Base-by-base conservation (phyloP, 64 coral and sea anemone genomes). In the Stylophora pistillata region DNA sequence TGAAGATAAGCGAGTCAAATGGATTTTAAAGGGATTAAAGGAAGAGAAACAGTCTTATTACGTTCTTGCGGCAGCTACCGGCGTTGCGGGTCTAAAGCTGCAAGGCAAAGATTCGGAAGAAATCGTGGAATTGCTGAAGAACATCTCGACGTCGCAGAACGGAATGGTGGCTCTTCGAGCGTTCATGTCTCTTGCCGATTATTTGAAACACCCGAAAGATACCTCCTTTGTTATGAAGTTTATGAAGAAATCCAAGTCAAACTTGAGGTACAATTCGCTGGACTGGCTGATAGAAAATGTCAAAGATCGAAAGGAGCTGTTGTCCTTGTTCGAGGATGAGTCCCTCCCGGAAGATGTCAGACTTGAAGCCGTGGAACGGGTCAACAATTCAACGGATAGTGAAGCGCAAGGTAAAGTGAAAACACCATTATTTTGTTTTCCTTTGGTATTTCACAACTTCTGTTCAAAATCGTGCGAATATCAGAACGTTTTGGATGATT, bases 231-330 rank as follows among this genome's bases (percentile, higher is more conserved):
- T 99, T 73, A 23, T 99, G 31, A 92, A 92, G 82, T 99, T 99
- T 77, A 93, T 99, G 90, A 77, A 95, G 88, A 95, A 95, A 74
- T 87, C 90, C 18, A 90, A 99, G 71, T 99, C 97, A 30, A 95
- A 89, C 81, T 82, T 99, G 72, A 87, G 94, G 12, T 99, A 95
- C 76, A 95, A 99, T 88, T 95, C 97, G 9, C 71, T 99, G 54
- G 94, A 95, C 59, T 99, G 97, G 97, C 71, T 99, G 62, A 92
- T 99, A 10, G 73, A 94, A 53, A 99, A 99, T 85, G 90, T 99
- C 10, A 78, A 88, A 30, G 91, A 95, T 41, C 95, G 86, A 88
- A 90, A 89, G 20, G 97, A 99, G 81, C 81, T 99, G 16, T 30
- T 92, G 15, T 82, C 74, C n/a, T 29, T 95, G 72, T 88, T 99